These are phyloP conservation scores for Diplazon laetatorius DNA, from an alignment of 2,888 invertebrate species.

Conservation along the genomic window DNA sequence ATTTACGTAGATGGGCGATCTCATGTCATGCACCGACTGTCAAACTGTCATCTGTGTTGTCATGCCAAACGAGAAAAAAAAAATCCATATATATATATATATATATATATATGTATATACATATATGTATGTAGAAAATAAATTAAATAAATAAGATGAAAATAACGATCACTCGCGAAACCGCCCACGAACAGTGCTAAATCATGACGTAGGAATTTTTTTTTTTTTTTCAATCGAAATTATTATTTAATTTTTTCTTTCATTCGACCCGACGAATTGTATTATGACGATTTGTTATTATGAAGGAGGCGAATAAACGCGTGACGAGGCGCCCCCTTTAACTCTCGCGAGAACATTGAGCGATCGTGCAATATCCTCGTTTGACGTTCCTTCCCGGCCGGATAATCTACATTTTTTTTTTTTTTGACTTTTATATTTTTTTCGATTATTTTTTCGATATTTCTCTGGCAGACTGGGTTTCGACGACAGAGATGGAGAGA, in stretches of 20 bases:
- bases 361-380: constrained; percentile 26
- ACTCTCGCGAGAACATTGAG: constrained; percentile 4
- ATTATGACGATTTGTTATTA: too few species aligned
- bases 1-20: too few species aligned
- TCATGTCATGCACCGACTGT: too few species aligned
- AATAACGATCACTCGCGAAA: constrained; percentile 40
- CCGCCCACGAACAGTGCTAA: constrained; percentile 51
- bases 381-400: constrained; percentile 44
- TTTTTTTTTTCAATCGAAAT: background rate
- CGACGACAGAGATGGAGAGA: too few species aligned
- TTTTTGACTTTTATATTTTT: constrained; percentile 63
- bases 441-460: too few species aligned
- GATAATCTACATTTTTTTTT: constrained; percentile 75
- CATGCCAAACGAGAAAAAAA: too few species aligned
- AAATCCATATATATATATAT: too few species aligned
- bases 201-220: background rate
- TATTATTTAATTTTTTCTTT: background rate
- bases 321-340: background rate
- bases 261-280: constrained; percentile 1
- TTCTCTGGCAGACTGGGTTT: too few species aligned
- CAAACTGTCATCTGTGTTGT: too few species aligned
- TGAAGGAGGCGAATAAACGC: background rate
- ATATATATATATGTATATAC: too few species aligned
- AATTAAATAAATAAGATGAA: too few species aligned
- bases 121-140: too few species aligned